Base-by-base conservation (phyloP, 1,140 invertebrate genomes). In the Elysia chlorotica region DNA sequence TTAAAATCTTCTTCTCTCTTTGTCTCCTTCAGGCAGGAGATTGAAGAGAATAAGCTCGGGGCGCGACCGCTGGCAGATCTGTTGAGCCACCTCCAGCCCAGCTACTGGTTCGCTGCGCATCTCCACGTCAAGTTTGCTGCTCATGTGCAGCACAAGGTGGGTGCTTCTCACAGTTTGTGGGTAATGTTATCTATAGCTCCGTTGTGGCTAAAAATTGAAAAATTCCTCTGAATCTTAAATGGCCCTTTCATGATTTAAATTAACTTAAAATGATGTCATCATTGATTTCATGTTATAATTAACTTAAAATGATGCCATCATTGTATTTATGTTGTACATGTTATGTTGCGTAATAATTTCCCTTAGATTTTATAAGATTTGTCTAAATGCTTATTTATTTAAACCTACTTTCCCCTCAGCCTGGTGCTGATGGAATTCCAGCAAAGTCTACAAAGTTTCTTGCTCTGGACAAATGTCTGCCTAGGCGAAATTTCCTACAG, bases 41-140 rank as follows among this genome's bases (percentile, higher is more conserved):
- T 99, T 78, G 90, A 94, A 71, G 88, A 88, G 2, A 92, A 94
- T 81, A 88, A 89, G 66, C 87, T 99, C 5, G 98, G 98, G 5
- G 98, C 93, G 89, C 91, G 92, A 48, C 93, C 95, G 35, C 90
- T 91, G 41, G 92, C 93, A 86, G 93, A 96, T 78, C 85, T 99
- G 19, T 86, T 99, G 1, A 85, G 92, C 62, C 81, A 89, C 41
- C 83, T 99, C 54, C 91, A 94, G 85, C 98, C 98, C 23, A 88
- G 89, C 0, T 96, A 95, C 88, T 99, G 97, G 97, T 99, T 99
- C 89, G 89, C 97, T 61, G 98, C 96, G 57, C 98, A 99, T 90
- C 89, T 99, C 57, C 98, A 99, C 88, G 95, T 94, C 77, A 96
- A 97, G 89, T 99, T 97, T 90, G 91, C 93, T 48, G 97, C 97